Base-by-base conservation (phyloP, 2,113 vertebrate species). In the Corydoras maculifer region DNA sequence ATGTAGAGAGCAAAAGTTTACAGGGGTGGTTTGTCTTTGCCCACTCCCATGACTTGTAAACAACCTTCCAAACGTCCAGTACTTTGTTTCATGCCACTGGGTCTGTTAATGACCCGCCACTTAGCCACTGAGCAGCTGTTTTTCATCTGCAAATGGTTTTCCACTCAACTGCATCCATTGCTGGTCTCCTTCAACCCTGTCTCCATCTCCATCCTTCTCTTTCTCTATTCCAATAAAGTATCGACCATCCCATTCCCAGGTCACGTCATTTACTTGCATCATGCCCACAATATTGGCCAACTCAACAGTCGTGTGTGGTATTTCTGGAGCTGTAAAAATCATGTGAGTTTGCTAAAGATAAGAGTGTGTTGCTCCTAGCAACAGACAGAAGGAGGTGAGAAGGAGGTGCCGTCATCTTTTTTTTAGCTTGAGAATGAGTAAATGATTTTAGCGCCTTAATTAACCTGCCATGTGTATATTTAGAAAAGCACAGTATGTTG, bases 111-210 rank as follows among this genome's bases (percentile, higher is more conserved):
- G 69, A 77, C 54, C 65, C 64, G 15, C 60, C 65, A 10, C 15
- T 51, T 11, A 32, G 13, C 13, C 50, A 57, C 43, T 8, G 18
- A 73, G 61, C 73, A 68, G 53, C 53, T 68, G 71, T 75, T 77
- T 75, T 71, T 73, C 73, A 77, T 68, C 64, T 73, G 69, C 61
- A 68, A 72, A 65, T 64, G 51, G 55, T 73, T 79, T 75, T 72
- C 54, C 35, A 31, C 57, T 70, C 73, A 68, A 72, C 68, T 65
- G 69, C 25, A 63, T 77, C 62, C 11, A 12, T 68, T 25, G 29
- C 55, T 75, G 58, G 57, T 58, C 62, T 62, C 53, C 55, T 67
- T 58, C 7, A 11, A 65, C 68, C 62, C 29, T 58, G 15, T 30
- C 25, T 29, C 8, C 29, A 35, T 67, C 31, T 32, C 12, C 54